Base-by-base conservation (phyloP, 2,888 invertebrate genomes). In the Stenodera caucasica region DNA sequence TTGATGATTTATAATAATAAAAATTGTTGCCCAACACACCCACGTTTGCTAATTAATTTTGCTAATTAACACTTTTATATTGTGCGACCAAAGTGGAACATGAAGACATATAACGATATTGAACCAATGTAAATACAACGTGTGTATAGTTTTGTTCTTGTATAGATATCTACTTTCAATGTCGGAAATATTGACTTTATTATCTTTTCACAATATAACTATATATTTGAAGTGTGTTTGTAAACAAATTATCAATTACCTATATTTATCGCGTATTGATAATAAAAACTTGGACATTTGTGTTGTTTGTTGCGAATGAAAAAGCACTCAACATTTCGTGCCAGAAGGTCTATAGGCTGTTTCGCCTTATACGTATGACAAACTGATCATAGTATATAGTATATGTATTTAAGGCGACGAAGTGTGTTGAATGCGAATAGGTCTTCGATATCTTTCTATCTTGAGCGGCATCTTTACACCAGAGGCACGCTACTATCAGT, bases 321-420 rank as follows among this genome's bases (percentile, higher is more conserved):
- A 72, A 72, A 72, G 71, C 74, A 71, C 75, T 74, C 72, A 74
- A 73, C 65, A 63, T 67, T 64, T 68, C 63, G 65, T 65, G 63
- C 66, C 68, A 60, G 72, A 70, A 71, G 71, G 72, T 72, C 71
- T 71, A 67, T 66, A 69, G 63, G 72, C 65, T 50, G 73, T 70
- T 70, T 75, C 66, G 64, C 75, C 75, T 70, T 75, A 71, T 75
- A 72, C 67, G 73, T 69, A 71, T 74, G 73, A 73, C 72, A 73
- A 74, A 75, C 74, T 72, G 71, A 73, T 69, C 69, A n/a, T n/a
- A n/a, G n/a, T n/a, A n/a, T n/a, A 69, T 68, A 65, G 68, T 64
- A 66, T 67, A 67, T 68, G 68, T 71, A 70, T 72, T 72, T 70
- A 70, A 72, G 68, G 66, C 65, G 65, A 62, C 65, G 53, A 59